Evolutionary conservation across 2,888 invertebrate species (phyloP).

Genomic region (Automeris io): DNA sequence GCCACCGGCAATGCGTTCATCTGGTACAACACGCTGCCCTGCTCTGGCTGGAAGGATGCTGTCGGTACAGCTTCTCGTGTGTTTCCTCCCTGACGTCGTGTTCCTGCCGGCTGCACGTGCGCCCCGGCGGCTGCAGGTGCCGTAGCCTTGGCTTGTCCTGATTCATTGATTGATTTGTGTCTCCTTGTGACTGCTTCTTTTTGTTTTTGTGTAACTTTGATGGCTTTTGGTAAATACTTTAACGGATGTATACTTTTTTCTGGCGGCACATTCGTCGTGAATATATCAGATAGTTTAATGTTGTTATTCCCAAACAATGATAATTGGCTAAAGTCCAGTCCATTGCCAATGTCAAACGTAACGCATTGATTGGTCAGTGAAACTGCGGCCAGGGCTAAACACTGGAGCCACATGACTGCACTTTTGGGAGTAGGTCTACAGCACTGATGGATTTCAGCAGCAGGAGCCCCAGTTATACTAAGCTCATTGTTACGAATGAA

Average conservation of each 20-base stretch:
- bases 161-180: too few species aligned
- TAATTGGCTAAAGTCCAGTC: not conserved
- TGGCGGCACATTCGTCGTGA: not conserved
- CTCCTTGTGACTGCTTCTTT: not conserved
- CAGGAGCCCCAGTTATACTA: not conserved
- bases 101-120: not conserved
- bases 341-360: slow-evolving; percentile 2
- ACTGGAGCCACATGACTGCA: not conserved
- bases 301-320: not conserved
- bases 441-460: not conserved
- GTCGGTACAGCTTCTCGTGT: not conserved
- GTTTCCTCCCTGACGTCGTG: not conserved
- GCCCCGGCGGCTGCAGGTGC: not conserved
- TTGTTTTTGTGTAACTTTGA: too few species aligned
- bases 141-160: not conserved
- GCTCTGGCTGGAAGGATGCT: not conserved
- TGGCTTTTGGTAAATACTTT: not conserved
- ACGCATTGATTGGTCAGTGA: not conserved
- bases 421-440: too few species aligned
- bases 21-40: slow-evolving; percentile 10
- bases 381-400: not conserved
- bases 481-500: not conserved
- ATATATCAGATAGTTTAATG: not conserved
- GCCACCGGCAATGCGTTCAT: slow-evolving; percentile 14
- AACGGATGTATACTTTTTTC: not conserved